A percentile compares a stretch with the other conserved stretches of the same genome.
phyloP scores from a whole-genome alignment of 1,140 invertebrate genomes.

The Drosophila prosaltans region DNA sequence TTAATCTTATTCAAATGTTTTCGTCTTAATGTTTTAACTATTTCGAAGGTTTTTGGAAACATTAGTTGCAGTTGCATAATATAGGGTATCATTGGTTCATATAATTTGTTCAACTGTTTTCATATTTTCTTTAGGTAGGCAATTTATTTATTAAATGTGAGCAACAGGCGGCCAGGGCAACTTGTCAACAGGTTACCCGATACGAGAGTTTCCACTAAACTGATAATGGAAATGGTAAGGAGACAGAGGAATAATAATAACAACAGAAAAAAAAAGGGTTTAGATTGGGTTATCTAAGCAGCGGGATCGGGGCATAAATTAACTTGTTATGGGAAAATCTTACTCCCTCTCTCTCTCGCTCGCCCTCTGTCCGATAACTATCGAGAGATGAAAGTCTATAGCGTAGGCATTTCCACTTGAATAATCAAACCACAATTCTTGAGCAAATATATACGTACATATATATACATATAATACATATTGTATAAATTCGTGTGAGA shows the following conservation, averaged over 20 bases:
- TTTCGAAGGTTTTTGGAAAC: too few species aligned
- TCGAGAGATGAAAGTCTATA: conserved; percentile 26
- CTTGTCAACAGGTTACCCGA: conserved; percentile 55
- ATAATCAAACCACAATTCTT: conserved; percentile 56
- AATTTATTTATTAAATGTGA: conserved; percentile 8
- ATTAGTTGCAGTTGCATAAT: too few species aligned
- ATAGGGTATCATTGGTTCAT: conserved; percentile 17
- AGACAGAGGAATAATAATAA: conserved; percentile 10
- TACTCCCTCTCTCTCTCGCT: too few species aligned
- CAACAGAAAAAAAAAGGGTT: conserved; percentile 50
- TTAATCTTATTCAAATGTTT: too few species aligned
- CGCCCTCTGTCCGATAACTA: conserved; percentile 26
- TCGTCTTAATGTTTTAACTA: too few species aligned
- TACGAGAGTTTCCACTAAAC: conserved; percentile 24
- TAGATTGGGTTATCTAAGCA: conserved; percentile 50
- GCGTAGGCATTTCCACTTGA: conserved; percentile 21
- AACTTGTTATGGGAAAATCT: conserved; percentile 76
- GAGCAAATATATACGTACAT: background rate
- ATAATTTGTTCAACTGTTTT: background rate
- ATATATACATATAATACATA: background rate
- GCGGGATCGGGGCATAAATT: conserved; percentile 65
- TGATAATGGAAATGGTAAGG: background rate
- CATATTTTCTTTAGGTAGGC: background rate
- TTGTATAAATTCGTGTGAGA: background rate
- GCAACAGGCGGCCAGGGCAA: conserved; percentile 25